phyloP scores from a whole-genome alignment of 2,113 vertebrate genomes.

The Cyprinodon tularosa region DNA sequence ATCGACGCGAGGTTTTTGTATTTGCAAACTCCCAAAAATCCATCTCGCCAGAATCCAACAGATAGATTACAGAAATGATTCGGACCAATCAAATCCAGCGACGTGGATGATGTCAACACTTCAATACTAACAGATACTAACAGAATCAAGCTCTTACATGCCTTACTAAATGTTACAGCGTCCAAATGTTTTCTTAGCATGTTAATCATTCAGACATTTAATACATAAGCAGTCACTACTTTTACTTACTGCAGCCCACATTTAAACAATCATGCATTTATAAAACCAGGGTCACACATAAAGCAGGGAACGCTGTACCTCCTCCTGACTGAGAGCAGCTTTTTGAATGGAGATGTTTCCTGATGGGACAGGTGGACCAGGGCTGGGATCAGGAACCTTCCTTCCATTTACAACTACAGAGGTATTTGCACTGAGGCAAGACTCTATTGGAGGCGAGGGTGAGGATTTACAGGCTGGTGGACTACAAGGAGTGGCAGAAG shows the following conservation, averaged over 20 bases:
- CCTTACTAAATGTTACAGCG: no score
- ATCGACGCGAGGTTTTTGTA: no score
- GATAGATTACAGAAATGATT: no score
- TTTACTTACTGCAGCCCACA: constrained; percentile 45
- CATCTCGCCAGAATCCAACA: no score
- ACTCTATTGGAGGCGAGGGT: constrained; percentile 12
- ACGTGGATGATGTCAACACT: no score
- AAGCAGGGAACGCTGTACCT: constrained; percentile 65
- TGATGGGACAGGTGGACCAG: constrained; percentile 17
- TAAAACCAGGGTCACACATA: constrained; percentile 32
- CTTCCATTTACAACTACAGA: background rate
- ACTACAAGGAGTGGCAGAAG: constrained; percentile 19
- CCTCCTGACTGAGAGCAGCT: constrained; percentile 47
- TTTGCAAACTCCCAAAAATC: no score
- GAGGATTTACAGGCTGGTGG: constrained; percentile 15
- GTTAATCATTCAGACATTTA: background rate
- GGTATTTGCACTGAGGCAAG: constrained; percentile 13
- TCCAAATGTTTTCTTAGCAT: background rate
- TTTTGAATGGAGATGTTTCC: constrained; percentile 38
- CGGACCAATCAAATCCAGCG: no score
- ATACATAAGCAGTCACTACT: constrained; percentile 5
- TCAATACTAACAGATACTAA: no score
- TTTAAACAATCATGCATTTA: constrained; percentile 38
- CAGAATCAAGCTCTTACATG: no score
- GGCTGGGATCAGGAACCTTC: background rate